Evolutionary conservation across 2,888 invertebrate species (phyloP).

Genomic region (Ariolimax columbianus): DNA sequence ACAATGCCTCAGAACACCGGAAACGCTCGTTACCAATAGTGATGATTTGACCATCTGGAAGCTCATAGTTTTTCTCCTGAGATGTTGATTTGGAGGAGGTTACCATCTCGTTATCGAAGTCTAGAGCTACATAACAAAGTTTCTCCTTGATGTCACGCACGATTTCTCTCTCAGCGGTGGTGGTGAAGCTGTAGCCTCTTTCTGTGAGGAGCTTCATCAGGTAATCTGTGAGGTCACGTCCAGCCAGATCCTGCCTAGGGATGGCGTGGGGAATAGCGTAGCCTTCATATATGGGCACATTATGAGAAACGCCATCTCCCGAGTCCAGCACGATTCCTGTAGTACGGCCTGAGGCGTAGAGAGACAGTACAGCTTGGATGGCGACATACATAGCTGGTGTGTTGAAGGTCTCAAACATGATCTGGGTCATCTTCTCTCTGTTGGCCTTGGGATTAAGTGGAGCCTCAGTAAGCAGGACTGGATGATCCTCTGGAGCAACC

Average conservation of each 20-base stretch:
- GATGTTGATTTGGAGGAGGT: conserved; percentile 94
- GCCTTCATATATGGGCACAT: conserved; percentile 88
- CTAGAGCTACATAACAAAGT: conserved; percentile 5
- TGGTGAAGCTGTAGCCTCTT: conserved; percentile 58
- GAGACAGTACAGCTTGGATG: conserved; percentile 93
- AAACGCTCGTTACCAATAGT: conserved; percentile 76
- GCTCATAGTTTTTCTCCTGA: conserved; percentile 89
- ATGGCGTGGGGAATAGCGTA: conserved; percentile 81
- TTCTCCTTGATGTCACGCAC: conserved; percentile 86
- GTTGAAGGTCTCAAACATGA: conserved; percentile 17
- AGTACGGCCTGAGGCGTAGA: conserved; percentile 95
- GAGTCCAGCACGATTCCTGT: conserved; percentile 95
- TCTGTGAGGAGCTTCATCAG: neutral
- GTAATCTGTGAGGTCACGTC: conserved; percentile 78
- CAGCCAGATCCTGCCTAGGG: conserved; percentile 81
- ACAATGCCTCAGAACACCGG: conserved; percentile 68
- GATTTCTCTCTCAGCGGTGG: conserved; percentile 93
- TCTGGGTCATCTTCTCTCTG: conserved; percentile 10
- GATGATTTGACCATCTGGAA: conserved; percentile 77
- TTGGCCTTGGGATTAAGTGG: conserved; percentile 4
- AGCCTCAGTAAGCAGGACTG: neutral
- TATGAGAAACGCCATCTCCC: conserved; percentile 96
- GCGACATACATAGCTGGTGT: conserved; percentile 84
- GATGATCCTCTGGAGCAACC: neutral
- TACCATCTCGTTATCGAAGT: conserved; percentile 74